A percentile compares a stretch with the other conserved stretches of the same genome.
Conservation (phyloP, 2,888 invertebrate genomes). For the Oeneis ivallda region DNA sequence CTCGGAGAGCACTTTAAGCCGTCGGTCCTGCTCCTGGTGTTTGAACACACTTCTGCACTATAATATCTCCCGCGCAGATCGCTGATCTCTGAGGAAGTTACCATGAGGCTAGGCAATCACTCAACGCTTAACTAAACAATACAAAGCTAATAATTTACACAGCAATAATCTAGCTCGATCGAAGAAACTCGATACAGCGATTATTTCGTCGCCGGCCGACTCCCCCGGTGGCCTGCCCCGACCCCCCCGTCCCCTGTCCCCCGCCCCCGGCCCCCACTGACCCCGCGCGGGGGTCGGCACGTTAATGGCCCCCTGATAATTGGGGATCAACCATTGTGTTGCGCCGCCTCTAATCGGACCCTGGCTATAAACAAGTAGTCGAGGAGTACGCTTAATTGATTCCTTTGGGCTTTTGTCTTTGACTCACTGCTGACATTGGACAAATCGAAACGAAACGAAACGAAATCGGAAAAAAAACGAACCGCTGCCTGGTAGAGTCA, state of each 20-base stretch:
- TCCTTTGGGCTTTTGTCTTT: slow-evolving; percentile 5
- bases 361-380: slow-evolving; percentile 21
- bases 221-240: slow-evolving; percentile 26
- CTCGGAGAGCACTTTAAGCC: too few species aligned
- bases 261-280: slow-evolving; percentile 15
- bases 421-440: slow-evolving; percentile 1
- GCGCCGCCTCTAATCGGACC: slow-evolving; percentile 28
- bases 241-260: slow-evolving; percentile 45
- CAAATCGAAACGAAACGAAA: not conserved
- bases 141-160: too few species aligned
- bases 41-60: too few species aligned
- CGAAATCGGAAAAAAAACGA: not conserved
- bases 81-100: too few species aligned
- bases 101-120: too few species aligned
- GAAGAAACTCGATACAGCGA: slow-evolving; percentile 32
- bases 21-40: too few species aligned
- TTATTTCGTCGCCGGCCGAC: slow-evolving; percentile 53
- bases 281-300: slow-evolving; percentile 37
- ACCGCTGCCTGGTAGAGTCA: too few species aligned
- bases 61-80: too few species aligned
- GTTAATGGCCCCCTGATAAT: slow-evolving; percentile 45
- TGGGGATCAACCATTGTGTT: slow-evolving; percentile 40
- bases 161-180: slow-evolving; percentile 15
- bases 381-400: slow-evolving; percentile 27
- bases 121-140: too few species aligned